Evolutionary conservation across 2,113 vertebrate species (phyloP).

Genomic region (Gulo gulo): DNA sequence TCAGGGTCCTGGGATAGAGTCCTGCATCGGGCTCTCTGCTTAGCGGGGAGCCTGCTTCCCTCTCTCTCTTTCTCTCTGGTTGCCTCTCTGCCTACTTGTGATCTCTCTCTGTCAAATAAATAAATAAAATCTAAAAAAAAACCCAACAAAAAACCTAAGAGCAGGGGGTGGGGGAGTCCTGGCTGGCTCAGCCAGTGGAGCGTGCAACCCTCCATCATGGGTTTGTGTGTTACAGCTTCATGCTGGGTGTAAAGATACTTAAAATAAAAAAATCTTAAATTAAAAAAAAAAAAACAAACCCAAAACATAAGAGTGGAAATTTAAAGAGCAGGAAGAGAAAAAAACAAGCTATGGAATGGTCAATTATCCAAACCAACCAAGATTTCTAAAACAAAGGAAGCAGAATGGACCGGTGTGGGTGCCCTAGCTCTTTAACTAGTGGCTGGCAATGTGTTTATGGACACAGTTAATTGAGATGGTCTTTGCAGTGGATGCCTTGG

Average conservation of each 20-base stretch:
- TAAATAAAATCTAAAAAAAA: too few relatives aligned
- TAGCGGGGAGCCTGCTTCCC: too few relatives aligned
- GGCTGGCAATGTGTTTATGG: background rate
- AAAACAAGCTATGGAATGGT: background rate
- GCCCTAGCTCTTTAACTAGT: background rate
- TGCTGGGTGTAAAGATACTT: background rate
- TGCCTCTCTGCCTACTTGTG: too few relatives aligned
- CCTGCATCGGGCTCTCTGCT: too few relatives aligned
- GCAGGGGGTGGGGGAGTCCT: too few relatives aligned
- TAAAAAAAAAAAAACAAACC: background rate
- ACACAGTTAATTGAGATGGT: background rate
- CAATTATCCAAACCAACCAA: background rate
- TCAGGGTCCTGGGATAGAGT: too few relatives aligned
- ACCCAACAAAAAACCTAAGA: background rate
- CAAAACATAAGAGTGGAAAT: background rate
- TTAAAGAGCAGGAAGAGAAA: background rate
- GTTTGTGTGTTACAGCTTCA: background rate
- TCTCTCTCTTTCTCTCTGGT: too few relatives aligned
- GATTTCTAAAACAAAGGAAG: background rate
- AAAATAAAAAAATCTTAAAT: background rate
- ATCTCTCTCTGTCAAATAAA: too few relatives aligned
- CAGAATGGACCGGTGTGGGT: background rate
- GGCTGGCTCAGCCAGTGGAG: background rate
- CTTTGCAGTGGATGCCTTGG: background rate
- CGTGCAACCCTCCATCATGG: background rate